Conservation (phyloP, 2,797 vertebrate genomes). For the Acipenser ruthenus region DNA sequence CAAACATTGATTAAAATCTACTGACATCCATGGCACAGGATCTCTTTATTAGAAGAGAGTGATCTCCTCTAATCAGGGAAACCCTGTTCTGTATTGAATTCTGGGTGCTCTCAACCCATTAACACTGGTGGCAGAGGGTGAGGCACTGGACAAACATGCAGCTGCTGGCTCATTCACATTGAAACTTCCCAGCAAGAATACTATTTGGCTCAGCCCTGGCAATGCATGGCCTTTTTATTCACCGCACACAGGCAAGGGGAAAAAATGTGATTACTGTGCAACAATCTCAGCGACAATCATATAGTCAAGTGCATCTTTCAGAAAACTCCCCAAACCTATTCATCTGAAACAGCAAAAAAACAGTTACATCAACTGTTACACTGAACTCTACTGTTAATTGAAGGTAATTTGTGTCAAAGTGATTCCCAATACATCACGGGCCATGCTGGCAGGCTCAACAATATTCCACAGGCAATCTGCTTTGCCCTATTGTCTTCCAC, state of each 20-base stretch:
- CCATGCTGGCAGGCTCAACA: slow-evolving; percentile 61
- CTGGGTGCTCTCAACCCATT: too few relatives aligned
- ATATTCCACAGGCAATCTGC: slow-evolving; percentile 65
- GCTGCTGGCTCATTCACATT: too few relatives aligned
- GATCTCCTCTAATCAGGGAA: too few relatives aligned
- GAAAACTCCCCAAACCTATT: slow-evolving; percentile 59
- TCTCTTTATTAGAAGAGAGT: too few relatives aligned
- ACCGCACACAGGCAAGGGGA: neutral
- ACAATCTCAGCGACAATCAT: slow-evolving; percentile 47
- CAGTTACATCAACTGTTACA: slow-evolving; percentile 73
- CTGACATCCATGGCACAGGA: too few relatives aligned
- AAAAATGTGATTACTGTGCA: slow-evolving; percentile 50
- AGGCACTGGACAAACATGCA: too few relatives aligned
- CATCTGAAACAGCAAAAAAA: slow-evolving; percentile 71
- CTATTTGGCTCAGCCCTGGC: too few relatives aligned
- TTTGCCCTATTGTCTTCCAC: slow-evolving; percentile 28
- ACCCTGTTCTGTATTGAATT: too few relatives aligned
- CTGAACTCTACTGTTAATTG: slow-evolving; percentile 76
- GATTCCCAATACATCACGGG: slow-evolving; percentile 73
- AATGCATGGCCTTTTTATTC: too few relatives aligned
- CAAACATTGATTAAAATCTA: too few relatives aligned
- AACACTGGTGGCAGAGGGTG: too few relatives aligned
- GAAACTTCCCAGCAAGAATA: too few relatives aligned
- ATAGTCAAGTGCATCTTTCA: slow-evolving; percentile 61
- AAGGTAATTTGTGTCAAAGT: slow-evolving; percentile 71